Evolutionary conservation across 2,888 invertebrate species (phyloP), one percentile per base, ranked within the genome.

Genomic region (Nephrotoma guestfalica): DNA sequence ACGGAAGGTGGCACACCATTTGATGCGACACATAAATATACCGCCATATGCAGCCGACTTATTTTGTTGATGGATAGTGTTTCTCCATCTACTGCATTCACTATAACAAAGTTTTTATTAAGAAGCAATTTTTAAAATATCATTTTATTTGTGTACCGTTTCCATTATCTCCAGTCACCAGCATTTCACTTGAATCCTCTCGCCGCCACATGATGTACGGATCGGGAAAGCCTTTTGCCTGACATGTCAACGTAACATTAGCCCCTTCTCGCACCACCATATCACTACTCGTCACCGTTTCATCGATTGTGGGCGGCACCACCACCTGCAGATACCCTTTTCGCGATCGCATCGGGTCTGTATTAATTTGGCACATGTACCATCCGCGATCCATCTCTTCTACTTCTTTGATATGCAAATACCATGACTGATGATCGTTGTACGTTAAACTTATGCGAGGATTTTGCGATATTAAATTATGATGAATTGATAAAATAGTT

Each of bases 1-100:
- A 96, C 97, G 86, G 97, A 96, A 7, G 97, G 97, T 43, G 97
- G 97, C 43, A 98, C 97, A 87, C 97, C 97, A 91, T 98, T 98
- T 87, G 96, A 96, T n/a, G 98, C 98, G 88, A 97, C 97, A 92
- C 97, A 97, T 88, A 97, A 93, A 92, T 97, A 97, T 43, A 97
- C 96, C 30, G 96, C 96, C 96, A 96, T 97, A 91, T 96, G 96
- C 87, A 96, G 93, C 86, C 96, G 93, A 88, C 96, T 96, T 88
- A 96, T 96, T 92, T 96, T 96, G 86, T 94, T 94, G 89, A 97
- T 94, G 89, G 95, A 95, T 89, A 97, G 92, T 71, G 95, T 93
- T 90, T 96, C 96, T 0, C 96, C 96, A 89, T 96, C 95, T 87
- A 96, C 95, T 86, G 95, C 95, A 90, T 94, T 95, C 88, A 96